Conservation (phyloP, 2,113 vertebrate genomes). For the Sapayoa aenigma region DNA sequence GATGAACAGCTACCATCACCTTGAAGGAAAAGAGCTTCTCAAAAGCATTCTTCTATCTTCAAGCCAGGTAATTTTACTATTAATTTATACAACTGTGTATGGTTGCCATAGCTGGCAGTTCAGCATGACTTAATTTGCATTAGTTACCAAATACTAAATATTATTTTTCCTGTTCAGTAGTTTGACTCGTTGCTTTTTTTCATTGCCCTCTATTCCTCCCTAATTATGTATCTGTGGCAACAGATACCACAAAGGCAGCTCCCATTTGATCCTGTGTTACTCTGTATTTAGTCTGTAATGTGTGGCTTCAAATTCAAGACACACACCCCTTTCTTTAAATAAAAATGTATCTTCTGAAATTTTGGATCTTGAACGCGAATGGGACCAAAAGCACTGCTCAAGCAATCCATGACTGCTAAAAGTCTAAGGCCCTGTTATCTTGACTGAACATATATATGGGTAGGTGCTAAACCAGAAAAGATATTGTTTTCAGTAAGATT, state of each 20-base stretch:
- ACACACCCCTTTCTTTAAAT: neutral
- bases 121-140: neutral
- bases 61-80: neutral
- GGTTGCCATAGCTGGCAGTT: neutral
- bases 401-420: neutral
- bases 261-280: neutral
- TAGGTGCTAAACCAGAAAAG: neutral
- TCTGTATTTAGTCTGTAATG: neutral
- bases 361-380: neutral
- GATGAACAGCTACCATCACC: neutral
- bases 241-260: neutral
- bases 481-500: neutral
- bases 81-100: neutral
- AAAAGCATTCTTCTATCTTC: neutral
- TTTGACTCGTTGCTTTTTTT: neutral
- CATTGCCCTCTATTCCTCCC: neutral
- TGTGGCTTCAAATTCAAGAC: neutral
- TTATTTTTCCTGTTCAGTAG: neutral
- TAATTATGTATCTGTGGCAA: constrained; percentile 28
- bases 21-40: neutral
- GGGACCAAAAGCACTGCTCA: neutral
- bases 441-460: neutral
- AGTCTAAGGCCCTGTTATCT: neutral
- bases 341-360: neutral
- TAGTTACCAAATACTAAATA: neutral